Percentiles rank a stretch among this genome's conserved stretches.
Conservation (phyloP, 2,113 vertebrate species). For the Nestor notabilis region DNA sequence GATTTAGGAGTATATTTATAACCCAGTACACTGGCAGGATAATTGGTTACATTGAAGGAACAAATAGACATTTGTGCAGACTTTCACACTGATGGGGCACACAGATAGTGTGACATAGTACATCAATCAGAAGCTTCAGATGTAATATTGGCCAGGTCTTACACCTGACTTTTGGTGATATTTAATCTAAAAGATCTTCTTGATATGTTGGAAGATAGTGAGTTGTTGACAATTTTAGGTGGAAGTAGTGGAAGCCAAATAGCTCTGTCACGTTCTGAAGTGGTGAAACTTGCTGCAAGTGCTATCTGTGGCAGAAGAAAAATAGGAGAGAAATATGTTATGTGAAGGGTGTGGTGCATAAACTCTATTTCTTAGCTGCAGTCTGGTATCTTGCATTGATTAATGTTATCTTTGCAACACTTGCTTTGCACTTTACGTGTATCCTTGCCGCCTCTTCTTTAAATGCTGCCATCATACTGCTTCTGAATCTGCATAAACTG, state of each 20-base stretch:
- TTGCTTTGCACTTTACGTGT: neutral
- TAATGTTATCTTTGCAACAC: neutral
- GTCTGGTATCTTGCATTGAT: neutral
- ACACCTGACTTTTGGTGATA: neutral
- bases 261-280: neutral
- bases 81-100: neutral
- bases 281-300: neutral
- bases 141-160: neutral
- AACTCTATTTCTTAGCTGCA: neutral
- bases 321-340: neutral
- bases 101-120: neutral
- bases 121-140: neutral
- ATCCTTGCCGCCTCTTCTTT: neutral
- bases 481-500: accelerated
- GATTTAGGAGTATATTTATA: neutral
- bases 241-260: neutral
- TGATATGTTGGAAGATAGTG: neutral
- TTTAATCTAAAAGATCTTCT: neutral
- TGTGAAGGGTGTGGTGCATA: neutral
- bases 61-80: neutral
- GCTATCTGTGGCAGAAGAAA: neutral
- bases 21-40: neutral
- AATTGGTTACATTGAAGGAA: neutral
- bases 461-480: neutral
- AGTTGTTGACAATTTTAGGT: neutral